Evolutionary conservation across 2,797 vertebrate genomes (phyloP).

Genomic region (Eulemur coronatus): DNA sequence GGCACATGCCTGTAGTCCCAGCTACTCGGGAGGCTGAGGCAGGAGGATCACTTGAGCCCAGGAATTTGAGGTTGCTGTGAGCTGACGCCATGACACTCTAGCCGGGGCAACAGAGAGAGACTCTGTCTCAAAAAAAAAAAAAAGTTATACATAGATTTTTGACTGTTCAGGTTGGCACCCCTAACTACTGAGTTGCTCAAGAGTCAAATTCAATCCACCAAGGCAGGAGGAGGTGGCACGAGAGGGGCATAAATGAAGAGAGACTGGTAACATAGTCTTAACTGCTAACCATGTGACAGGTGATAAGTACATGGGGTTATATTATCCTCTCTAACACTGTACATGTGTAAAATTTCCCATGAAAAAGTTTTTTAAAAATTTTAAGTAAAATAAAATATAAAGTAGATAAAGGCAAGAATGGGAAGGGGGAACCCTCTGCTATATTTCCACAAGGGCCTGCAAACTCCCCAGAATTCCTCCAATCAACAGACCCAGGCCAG

Average conservation of each 20-base stretch:
- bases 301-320: not conserved
- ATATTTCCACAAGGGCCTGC: not conserved
- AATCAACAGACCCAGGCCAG: not conserved
- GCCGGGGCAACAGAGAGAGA: no score
- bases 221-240: not conserved
- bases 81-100: no score
- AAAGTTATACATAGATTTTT: not conserved
- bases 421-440: not conserved
- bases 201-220: not conserved
- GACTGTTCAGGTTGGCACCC: not conserved
- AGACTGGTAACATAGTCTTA: not conserved
- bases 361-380: not conserved
- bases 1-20: no score
- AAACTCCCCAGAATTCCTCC: not conserved
- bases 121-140: no score
- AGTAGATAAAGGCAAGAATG: not conserved
- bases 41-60: no score
- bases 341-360: not conserved
- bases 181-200: not conserved
- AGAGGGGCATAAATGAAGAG: not conserved
- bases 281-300: not conserved
- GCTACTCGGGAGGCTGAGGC: no score
- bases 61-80: no score
- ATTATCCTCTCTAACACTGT: not conserved
- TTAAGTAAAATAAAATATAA: not conserved